Evolutionary conservation across 1,140 invertebrate species (phyloP).

Genomic region (Neomicropteryx cornuta): DNA sequence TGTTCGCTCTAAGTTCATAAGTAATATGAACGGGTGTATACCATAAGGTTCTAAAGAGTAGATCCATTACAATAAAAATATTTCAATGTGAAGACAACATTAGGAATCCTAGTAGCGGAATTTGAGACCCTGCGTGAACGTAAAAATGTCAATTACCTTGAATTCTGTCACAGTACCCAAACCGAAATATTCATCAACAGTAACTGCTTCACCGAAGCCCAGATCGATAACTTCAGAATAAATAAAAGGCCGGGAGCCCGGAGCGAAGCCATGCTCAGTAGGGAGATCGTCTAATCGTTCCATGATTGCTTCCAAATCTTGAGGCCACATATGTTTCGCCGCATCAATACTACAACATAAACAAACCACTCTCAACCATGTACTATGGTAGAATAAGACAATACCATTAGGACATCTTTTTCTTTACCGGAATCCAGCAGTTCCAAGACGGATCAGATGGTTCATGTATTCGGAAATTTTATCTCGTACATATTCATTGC

Average conservation of each 20-base stretch:
- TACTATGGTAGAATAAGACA: too few relatives aligned
- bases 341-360: constrained; percentile 44
- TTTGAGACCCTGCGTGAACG: too few relatives aligned
- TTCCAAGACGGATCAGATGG: constrained; percentile 54
- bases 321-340: constrained; percentile 60
- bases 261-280: constrained; percentile 37
- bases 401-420: too few relatives aligned
- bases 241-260: constrained; percentile 44
- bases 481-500: constrained; percentile 46
- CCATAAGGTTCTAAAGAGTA: too few relatives aligned
- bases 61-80: too few relatives aligned
- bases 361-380: too few relatives aligned
- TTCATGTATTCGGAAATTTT: constrained; percentile 59
- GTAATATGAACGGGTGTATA: too few relatives aligned
- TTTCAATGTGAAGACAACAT: too few relatives aligned
- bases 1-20: too few relatives aligned
- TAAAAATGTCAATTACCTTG: constrained; percentile 34
- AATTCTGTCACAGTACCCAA: constrained; percentile 65
- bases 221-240: constrained; percentile 72
- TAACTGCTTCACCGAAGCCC: constrained; percentile 24
- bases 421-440: constrained; percentile 66
- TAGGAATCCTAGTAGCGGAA: too few relatives aligned
- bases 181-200: constrained; percentile 41
- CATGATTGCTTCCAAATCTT: constrained; percentile 31
- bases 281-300: constrained; percentile 40